Evolutionary conservation across 1,140 invertebrate genomes (phyloP).

Genomic region (Apis florea): DNA sequence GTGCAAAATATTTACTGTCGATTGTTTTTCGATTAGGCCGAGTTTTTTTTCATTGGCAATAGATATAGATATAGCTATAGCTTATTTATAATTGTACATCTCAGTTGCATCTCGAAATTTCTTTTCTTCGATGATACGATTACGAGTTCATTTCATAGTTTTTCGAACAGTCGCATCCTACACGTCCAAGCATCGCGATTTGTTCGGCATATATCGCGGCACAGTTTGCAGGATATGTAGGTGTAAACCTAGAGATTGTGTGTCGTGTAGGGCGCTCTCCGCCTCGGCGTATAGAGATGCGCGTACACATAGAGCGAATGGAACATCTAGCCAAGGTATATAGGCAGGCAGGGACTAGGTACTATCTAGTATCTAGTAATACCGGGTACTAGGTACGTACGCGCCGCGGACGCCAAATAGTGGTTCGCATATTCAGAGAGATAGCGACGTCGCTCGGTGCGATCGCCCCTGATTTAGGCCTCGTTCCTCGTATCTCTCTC

Average conservation of each 20-base stretch:
- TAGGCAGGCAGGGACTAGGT: conserved; percentile 63
- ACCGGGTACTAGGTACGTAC: conserved; percentile 74
- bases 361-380: conserved; percentile 78
- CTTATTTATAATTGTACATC: not conserved
- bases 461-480: conserved; percentile 77
- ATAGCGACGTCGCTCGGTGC: conserved; percentile 73
- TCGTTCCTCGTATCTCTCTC: conserved; percentile 36
- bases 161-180: conserved; percentile 44
- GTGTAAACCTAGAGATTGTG: conserved; percentile 48
- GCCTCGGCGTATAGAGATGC: conserved; percentile 50
- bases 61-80: no score
- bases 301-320: conserved; percentile 38
- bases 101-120: not conserved
- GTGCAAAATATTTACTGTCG: not conserved
- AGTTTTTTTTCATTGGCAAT: no score
- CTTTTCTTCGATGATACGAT: not conserved
- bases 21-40: no score
- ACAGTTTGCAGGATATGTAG: conserved; percentile 58
- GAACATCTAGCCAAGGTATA: conserved; percentile 52
- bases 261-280: conserved; percentile 48
- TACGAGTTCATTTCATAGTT: conserved; percentile 40
- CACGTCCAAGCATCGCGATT: conserved; percentile 34
- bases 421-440: conserved; percentile 79
- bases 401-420: conserved; percentile 76
- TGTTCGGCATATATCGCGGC: conserved; percentile 43